These are phyloP conservation scores for Serinus canaria DNA, from an alignment of 2,113 vertebrate genomes.

Conservation along the genomic window DNA sequence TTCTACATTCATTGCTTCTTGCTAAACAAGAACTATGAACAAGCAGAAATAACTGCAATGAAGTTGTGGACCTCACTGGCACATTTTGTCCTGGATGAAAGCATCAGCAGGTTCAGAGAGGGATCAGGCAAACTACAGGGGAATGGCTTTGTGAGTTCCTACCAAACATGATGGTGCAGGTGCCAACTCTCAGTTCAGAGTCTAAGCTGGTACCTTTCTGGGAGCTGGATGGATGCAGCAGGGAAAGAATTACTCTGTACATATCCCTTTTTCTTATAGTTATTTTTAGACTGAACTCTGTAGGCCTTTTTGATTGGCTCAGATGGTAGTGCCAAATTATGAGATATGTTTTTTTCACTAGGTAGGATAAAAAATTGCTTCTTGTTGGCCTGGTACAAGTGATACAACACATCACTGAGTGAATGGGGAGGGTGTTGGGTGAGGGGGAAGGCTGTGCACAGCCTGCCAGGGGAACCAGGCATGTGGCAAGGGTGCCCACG, in stretches of 20 bases:
- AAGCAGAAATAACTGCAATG: neutral
- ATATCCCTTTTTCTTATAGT: neutral
- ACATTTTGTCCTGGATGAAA: neutral
- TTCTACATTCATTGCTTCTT: neutral
- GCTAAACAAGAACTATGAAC: neutral
- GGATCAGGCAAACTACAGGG: neutral
- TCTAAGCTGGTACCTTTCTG: neutral
- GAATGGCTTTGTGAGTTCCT: neutral
- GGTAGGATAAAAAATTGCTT: neutral
- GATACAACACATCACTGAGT: neutral
- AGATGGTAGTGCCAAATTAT: neutral
- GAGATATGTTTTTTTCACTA: neutral
- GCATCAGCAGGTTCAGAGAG: neutral
- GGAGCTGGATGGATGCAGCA: neutral
- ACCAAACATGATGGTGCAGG: neutral
- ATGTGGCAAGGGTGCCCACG: rapidly evolving
- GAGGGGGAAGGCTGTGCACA: neutral
- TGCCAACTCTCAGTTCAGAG: neutral
- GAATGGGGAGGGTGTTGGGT: neutral
- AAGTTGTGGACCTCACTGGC: neutral
- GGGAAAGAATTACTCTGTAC: neutral
- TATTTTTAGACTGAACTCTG: neutral
- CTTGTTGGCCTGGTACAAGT: neutral
- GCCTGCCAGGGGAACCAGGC: neutral
- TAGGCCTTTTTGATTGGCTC: neutral